Evolutionary conservation across 2,113 vertebrate genomes (phyloP), one percentile per base, ranked within the genome.

Genomic region (Meleagris gallopavo): DNA sequence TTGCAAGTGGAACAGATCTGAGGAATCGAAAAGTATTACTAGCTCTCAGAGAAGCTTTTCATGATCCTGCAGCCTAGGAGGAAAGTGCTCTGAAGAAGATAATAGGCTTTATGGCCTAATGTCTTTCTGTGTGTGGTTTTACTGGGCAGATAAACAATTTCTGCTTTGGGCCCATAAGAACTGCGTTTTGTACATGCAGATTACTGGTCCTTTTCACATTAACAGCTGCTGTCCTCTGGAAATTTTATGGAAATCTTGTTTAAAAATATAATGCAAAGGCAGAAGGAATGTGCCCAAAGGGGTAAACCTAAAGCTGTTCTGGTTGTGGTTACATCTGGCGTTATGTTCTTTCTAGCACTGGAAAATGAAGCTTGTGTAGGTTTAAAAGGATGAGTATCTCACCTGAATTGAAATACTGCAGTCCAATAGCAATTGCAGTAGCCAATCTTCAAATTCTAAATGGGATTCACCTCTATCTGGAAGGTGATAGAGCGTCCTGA

Each of bases 101-200:
- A 14, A 13, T 3, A 4, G 32, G 7, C 57, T 78, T 84, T 52
- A 40, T 15, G 65, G 38, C 15, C 14, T 57, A 9, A 0, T 48
- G 5, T 24, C 8, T 88, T 76, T 4, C 12, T 3, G 0, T 4
- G 30, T 46, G n/a, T 48, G 76, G 6, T 15, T 75, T 46, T 5
- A 22, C 16, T 48, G 66, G 14, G 60, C 22, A 38, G 32, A 50
- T 32, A 52, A 78, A 7, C 6, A 40, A 58, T 0, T 32, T 17
- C 2, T 21, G 12, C 11, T 61, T 8, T 1, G 3, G 52, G 19
- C n/a, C 22, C 30, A 3, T 4, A 55, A 17, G 5, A 61, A 9
- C 6, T 75, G 6, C 0, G 1, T 30, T 43, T 50, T 43, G 1
- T 24, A 6, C 9, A 3, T 30, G 45, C 34, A 32, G 46, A 32